These are phyloP conservation scores for Mimas tiliae DNA, from an alignment of 2,888 invertebrate genomes.

Conservation along the genomic window DNA sequence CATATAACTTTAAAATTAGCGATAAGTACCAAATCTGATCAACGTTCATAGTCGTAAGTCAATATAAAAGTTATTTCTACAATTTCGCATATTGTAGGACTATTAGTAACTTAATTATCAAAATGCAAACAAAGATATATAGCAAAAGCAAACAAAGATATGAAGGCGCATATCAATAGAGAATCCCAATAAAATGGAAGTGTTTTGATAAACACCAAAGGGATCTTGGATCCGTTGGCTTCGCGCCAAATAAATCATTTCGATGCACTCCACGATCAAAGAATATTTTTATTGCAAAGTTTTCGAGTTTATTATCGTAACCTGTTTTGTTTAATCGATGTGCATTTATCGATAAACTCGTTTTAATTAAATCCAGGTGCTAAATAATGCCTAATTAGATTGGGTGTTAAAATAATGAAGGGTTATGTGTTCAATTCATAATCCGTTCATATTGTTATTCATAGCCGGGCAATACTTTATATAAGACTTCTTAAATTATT, in stretches of 20 bases:
- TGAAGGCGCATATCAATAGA: slow-evolving; percentile 10
- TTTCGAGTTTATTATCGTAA: slow-evolving; percentile 40
- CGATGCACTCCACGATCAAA: slow-evolving; percentile 42
- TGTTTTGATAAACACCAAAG: slow-evolving; percentile 44
- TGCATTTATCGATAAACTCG: slow-evolving; percentile 12
- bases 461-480: too few relatives aligned
- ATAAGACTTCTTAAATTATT: too few relatives aligned
- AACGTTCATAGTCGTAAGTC: too few relatives aligned
- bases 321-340: slow-evolving; percentile 31
- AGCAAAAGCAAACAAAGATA: not conserved
- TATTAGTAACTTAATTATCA: slow-evolving; percentile 14
- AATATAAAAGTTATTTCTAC: not conserved
- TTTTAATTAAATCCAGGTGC: slow-evolving; percentile 6
- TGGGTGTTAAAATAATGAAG: too few relatives aligned
- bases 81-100: not conserved
- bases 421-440: too few relatives aligned
- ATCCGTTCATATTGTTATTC: too few relatives aligned
- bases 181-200: slow-evolving; percentile 31
- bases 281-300: slow-evolving; percentile 36
- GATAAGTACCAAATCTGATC: too few relatives aligned
- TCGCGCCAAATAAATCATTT: slow-evolving; percentile 42
- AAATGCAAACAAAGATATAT: not conserved
- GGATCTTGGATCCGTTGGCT: slow-evolving; percentile 48
- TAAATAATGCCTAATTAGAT: not conserved
- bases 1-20: too few relatives aligned